These are phyloP conservation scores for Apodemia zela DNA, from an alignment of 2,888 invertebrate species.

Conservation along the genomic window DNA sequence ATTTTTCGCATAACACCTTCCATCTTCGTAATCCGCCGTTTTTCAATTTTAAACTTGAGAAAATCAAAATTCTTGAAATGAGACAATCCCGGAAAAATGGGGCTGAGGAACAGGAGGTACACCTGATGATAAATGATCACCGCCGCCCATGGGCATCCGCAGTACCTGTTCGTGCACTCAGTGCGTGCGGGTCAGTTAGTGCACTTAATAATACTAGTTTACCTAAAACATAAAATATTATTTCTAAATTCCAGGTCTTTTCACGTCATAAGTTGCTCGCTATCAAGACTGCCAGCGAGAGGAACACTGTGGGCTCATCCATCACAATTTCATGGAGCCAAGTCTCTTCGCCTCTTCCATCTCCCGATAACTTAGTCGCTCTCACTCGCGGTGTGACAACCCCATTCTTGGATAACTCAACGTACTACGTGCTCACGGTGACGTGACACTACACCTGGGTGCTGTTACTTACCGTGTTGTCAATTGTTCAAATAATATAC, in stretches of 20 bases:
- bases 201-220: too few relatives aligned
- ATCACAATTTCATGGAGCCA: constrained; percentile 2
- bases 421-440: not conserved
- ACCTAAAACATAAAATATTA: not conserved
- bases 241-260: not conserved
- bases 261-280: not conserved
- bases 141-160: too few relatives aligned
- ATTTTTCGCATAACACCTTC: too few relatives aligned
- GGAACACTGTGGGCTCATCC: constrained; percentile 8
- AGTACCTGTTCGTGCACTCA: too few relatives aligned
- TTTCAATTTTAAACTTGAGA: too few relatives aligned
- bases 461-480: not conserved
- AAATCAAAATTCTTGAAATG: too few relatives aligned
- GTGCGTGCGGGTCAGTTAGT: too few relatives aligned
- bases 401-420: not conserved
- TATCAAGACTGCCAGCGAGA: not conserved
- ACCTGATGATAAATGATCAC: too few relatives aligned
- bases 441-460: not conserved
- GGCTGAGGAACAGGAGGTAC: too few relatives aligned
- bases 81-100: too few relatives aligned
- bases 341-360: constrained; percentile 1
- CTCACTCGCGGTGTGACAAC: not conserved
- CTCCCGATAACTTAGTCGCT: constrained; percentile 8
- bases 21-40: too few relatives aligned
- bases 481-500: too few relatives aligned